A percentile compares a stretch with the other conserved stretches of the same genome.
Conservation (phyloP, 2,797 vertebrate species). For the Channallabes apus region DNA sequence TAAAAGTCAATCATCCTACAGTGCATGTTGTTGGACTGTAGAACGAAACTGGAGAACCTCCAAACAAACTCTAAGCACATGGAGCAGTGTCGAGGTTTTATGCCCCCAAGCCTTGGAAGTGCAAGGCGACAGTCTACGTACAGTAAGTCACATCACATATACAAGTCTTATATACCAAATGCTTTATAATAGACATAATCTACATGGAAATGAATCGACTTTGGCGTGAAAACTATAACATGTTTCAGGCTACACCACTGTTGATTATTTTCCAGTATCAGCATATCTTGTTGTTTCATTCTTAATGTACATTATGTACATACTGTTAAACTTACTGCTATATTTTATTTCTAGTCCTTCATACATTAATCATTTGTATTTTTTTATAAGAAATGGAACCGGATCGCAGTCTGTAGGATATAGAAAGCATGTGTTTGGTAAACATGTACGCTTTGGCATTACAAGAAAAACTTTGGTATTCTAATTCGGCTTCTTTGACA, state of each 20-base stretch:
- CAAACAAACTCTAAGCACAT: too few relatives aligned
- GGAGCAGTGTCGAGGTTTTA: too few relatives aligned
- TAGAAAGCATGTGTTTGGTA: not conserved
- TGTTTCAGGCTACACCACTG: not conserved
- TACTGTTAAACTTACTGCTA: not conserved
- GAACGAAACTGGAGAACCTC: too few relatives aligned
- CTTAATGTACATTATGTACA: not conserved
- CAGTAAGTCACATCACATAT: too few relatives aligned
- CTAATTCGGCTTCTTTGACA: not conserved
- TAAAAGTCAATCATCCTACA: too few relatives aligned
- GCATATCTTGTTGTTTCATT: not conserved
- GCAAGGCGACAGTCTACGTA: too few relatives aligned
- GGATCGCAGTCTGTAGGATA: not conserved
- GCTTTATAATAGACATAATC: not conserved
- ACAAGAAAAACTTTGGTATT: not conserved
- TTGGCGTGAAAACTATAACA: not conserved
- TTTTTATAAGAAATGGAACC: not conserved
- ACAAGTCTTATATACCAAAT: not conserved
- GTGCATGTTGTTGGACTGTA: too few relatives aligned
- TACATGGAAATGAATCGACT: not conserved
- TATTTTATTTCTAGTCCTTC: not conserved
- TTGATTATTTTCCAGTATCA: not conserved
- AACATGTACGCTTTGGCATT: not conserved
- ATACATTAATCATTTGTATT: not conserved
- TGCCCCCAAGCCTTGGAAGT: too few relatives aligned